A percentile compares a stretch with the other conserved stretches of the same genome.
phyloP scores from a whole-genome alignment of 2,888 invertebrate genomes.

The Willowsia nigromaculata region DNA sequence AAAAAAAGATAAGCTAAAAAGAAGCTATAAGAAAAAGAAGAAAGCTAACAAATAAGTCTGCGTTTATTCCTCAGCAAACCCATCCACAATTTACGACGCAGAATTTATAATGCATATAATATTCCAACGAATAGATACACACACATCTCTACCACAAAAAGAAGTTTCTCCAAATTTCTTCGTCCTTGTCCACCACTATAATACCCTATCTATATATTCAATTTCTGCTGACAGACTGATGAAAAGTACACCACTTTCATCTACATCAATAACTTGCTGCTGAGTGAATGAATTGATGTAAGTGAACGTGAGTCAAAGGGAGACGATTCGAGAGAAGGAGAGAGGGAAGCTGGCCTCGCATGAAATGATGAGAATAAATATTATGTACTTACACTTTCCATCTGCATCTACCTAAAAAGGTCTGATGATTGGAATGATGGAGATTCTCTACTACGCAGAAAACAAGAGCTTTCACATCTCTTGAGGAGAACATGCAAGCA shows the following conservation, averaged over 20 bases:
- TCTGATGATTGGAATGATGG: neutral
- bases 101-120: neutral
- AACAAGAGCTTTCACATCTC: slow-evolving; percentile 18
- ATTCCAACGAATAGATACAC: no score
- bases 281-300: neutral
- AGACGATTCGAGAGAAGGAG: neutral
- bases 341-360: neutral
- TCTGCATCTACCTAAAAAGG: neutral
- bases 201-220: neutral
- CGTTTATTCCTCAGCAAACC: neutral
- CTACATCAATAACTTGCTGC: slow-evolving; percentile 48
- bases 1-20: neutral
- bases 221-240: slow-evolving; percentile 57
- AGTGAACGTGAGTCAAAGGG: neutral
- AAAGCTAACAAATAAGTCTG: no score
- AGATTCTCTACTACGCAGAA: neutral
- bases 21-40: no score
- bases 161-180: neutral
- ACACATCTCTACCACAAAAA: neutral
- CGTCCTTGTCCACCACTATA: neutral
- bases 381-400: neutral
- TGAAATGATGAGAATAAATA: neutral
- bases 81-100: neutral
- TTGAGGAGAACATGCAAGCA: slow-evolving; percentile 26
- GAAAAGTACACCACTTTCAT: slow-evolving; percentile 54